Evolutionary conservation across 2,797 vertebrate genomes (phyloP), one percentile per base, ranked within the genome.

Genomic region (Mionectes olivaceus): DNA sequence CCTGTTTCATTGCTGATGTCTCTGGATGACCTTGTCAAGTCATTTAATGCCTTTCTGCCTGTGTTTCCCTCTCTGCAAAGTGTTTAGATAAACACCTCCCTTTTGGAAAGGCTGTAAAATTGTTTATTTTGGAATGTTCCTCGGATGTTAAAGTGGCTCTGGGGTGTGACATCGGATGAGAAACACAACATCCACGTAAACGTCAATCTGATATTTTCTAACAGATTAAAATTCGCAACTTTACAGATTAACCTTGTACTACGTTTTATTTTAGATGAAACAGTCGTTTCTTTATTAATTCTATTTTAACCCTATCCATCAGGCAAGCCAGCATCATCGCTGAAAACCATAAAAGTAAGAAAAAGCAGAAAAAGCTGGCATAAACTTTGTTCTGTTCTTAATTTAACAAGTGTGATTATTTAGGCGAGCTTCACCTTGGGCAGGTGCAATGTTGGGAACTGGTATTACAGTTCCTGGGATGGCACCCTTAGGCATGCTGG

Each of bases 11-110:
- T 77, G 87, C 50, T 19, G 46, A 86, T 64, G 75, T 63, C 83
- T 85, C 92, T 78, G 46, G 49, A 49, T 85, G 87, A 94, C 89
- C 82, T 91, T 91, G 92, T 93, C 94, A 95, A 92, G 64, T 70
- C 56, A 64, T 77, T 87, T 80, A 70, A 85, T 70, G 82, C 77
- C 22, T 93, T 88, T 92, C 88, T 89, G 86, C 64, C 68, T 61
- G 59, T 14, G 37, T 64, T 83, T 74, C 64, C 53, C 65, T 77
- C 41, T 65, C 84, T 75, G 47, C 60, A 83, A 77, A 93, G 49
- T 0, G 12, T 67, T 86, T 37, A 73, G 59, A 87, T 76, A 73
- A 93, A 87, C 41, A 77, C 41, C 60, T 75, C 65, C 41, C 49
- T 71, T 83, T 32, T 71, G 61, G 88, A 91, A 96, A 73, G 23